Base-by-base conservation (phyloP, 1,140 invertebrate genomes). In the Lepidurus packardi region DNA sequence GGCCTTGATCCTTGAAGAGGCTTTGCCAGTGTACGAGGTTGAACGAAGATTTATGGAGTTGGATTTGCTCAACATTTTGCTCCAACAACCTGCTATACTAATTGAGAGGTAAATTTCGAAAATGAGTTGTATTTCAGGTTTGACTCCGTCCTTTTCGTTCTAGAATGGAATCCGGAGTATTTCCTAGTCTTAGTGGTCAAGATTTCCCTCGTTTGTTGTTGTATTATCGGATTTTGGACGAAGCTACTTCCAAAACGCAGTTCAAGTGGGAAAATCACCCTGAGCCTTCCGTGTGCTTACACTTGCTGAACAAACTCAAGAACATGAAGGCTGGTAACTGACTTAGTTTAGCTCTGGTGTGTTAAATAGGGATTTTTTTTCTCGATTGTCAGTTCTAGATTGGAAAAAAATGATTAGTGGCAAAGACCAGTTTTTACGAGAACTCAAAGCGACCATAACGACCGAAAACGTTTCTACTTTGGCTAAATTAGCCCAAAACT, bases 1-100 rank as follows among this genome's bases (percentile, higher is more conserved):
- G 41, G 78, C 78, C 25, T 7, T 78, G 78, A 75, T 78, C 43
- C 43, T 74, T 9, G 78, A 78, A 78, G 78, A 75, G 1, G 45
- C 65, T 7, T 75, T 78, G 13, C 10, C 73, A 7, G 43, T 43
- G 1, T 8, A n/a, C 13, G 24, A 75, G 9, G 42, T 78, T 45
- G 73, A 25, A 5, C 34, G 75, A 25, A 43, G 24, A 11, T 16
- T 78, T 44, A 73, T 25, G 3, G 43, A 78, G 45, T 74, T 74
- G 16, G 41, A 47, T 24, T 45, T 78, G 16, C 73, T 73, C 34
- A 24, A 44, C 25, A 74, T 21, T 1, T 45, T 78, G 11, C 44
- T 41, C 10, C 43, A 74, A 10, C 43, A 78, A 34, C 34, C 73
- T 11, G 13, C n/a, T 1, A 41, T 45, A 75, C 7, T 78, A 2